A percentile compares a stretch with the other conserved stretches of the same genome.
Conservation (phyloP, 2,113 vertebrate genomes). For the Ranitomeya variabilis region DNA sequence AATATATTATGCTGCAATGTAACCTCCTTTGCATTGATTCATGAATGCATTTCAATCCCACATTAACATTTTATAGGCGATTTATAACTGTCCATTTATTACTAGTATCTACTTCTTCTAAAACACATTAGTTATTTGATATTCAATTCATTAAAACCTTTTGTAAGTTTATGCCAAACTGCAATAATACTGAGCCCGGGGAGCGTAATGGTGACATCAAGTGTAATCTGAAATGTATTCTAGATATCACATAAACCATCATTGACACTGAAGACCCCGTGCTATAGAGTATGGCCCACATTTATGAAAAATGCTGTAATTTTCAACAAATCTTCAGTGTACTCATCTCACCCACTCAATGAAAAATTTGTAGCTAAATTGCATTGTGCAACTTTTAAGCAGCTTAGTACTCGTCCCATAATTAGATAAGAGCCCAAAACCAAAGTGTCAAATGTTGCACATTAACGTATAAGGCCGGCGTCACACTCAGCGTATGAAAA, state of each 20-base stretch:
- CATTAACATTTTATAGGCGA: slow-evolving; percentile 37
- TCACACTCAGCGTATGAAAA: no score
- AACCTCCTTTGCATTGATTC: slow-evolving; percentile 17
- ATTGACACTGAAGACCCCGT: background rate
- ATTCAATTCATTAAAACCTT: background rate
- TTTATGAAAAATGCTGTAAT: no score
- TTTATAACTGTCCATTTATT: background rate
- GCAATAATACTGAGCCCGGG: background rate
- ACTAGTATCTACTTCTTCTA: background rate
- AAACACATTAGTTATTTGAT: slow-evolving; percentile 9
- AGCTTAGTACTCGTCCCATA: no score
- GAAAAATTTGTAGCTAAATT: no score
- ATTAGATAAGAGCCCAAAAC: no score
- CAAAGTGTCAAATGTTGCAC: no score
- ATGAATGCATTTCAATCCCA: background rate
- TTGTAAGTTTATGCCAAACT: background rate
- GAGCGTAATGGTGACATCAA: background rate
- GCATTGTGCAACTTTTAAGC: no score
- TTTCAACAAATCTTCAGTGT: no score
- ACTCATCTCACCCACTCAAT: no score
- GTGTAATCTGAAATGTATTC: background rate
- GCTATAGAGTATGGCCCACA: background rate
- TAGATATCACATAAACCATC: background rate
- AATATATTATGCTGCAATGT: background rate
- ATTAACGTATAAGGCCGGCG: no score